Evolutionary conservation across 2,113 vertebrate genomes (phyloP).

Genomic region (Illadopsis cleaveri): DNA sequence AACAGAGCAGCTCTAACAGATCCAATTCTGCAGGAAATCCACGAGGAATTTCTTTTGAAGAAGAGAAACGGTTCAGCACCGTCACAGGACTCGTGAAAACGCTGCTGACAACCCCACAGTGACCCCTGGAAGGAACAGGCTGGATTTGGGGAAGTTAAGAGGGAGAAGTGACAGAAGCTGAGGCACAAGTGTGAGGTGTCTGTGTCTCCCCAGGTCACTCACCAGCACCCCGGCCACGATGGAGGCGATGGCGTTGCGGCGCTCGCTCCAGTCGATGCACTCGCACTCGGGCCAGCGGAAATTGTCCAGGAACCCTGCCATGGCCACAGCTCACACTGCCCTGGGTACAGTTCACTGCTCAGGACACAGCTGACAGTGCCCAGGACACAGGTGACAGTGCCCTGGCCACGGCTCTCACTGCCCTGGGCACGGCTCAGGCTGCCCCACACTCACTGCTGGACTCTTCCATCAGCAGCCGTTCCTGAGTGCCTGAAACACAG

Average conservation of each 20-base stretch:
- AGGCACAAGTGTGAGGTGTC: rapidly evolving
- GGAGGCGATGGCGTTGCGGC: constrained; percentile 85
- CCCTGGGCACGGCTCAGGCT: not conserved
- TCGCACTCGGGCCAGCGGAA: constrained; percentile 92
- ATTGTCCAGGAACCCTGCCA: constrained; percentile 93
- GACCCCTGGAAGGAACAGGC: not conserved
- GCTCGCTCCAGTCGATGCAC: constrained; percentile 90
- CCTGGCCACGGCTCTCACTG: rapidly evolving
- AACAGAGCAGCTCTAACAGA: not conserved
- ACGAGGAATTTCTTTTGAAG: not conserved
- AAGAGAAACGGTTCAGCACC: not conserved
- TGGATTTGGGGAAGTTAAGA: not conserved
- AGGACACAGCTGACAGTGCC: not conserved
- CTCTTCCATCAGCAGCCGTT: constrained; percentile 44
- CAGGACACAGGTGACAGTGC: not conserved
- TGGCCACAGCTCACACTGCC: not conserved
- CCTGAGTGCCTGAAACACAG: constrained; percentile 6
- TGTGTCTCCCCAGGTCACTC: not conserved
- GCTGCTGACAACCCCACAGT: rapidly evolving
- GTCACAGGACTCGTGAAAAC: rapidly evolving
- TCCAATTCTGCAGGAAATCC: not conserved
- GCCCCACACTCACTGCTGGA: not conserved
- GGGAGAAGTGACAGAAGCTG: rapidly evolving
- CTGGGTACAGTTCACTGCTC: not conserved
- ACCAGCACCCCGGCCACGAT: constrained; percentile 86